These are phyloP conservation scores for Enteromius argenteus DNA, from an alignment of 2,797 vertebrate genomes.

Conservation along the genomic window DNA sequence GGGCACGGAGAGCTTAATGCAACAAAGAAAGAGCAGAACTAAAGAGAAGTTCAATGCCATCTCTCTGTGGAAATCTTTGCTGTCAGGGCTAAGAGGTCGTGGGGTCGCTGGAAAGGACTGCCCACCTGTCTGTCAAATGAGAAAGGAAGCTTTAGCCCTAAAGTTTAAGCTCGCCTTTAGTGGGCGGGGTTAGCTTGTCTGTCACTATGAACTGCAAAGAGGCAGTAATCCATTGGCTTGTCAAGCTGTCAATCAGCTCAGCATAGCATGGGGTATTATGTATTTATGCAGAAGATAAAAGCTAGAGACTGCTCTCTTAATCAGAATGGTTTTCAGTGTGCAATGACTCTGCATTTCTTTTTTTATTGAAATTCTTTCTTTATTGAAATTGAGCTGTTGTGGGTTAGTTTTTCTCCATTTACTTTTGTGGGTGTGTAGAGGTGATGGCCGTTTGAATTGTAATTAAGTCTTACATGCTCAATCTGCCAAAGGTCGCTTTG, in stretches of 20 bases:
- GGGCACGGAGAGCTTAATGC: conserved; percentile 19
- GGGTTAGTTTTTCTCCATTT: neutral
- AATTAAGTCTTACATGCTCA: conserved; percentile 22
- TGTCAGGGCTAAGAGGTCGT: conserved; percentile 69
- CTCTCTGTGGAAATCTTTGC: conserved; percentile 59
- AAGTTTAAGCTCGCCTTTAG: conserved; percentile 68
- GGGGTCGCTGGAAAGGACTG: conserved; percentile 73
- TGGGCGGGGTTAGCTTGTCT: conserved; percentile 72
- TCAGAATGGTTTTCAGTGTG: conserved; percentile 33
- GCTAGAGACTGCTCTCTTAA: conserved; percentile 30
- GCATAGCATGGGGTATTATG: conserved; percentile 67
- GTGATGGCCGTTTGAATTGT: conserved; percentile 40
- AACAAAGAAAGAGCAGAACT: conserved; percentile 27
- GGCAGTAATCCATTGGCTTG: conserved; percentile 76
- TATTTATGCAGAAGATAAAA: conserved; percentile 67
- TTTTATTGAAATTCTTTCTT: conserved; percentile 3
- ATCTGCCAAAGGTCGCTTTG: conserved; percentile 5
- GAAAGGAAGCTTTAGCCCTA: conserved; percentile 69
- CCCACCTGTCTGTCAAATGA: conserved; percentile 79
- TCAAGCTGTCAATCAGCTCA: conserved; percentile 73
- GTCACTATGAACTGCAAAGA: conserved; percentile 71
- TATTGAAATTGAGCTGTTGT: conserved; percentile 28
- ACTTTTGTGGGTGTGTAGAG: conserved; percentile 13
- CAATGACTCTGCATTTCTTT: conserved; percentile 17
- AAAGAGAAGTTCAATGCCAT: conserved; percentile 59